These are phyloP conservation scores for Sceloporus undulatus DNA, from an alignment of 2,113 vertebrate species.

Conservation along the genomic window DNA sequence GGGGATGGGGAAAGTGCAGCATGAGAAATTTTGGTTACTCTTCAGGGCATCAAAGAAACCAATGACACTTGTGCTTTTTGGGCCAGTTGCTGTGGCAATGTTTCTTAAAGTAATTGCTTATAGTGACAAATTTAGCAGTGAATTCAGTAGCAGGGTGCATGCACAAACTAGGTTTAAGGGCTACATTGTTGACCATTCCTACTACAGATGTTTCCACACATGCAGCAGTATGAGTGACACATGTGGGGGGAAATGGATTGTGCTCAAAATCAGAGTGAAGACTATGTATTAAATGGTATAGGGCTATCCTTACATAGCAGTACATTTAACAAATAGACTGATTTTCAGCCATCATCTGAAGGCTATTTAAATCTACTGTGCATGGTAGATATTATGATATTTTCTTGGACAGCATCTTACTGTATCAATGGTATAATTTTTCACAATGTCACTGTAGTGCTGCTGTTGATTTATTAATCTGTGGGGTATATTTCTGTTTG, in stretches of 20 bases:
- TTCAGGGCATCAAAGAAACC: no score
- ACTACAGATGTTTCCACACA: background rate
- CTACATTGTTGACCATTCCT: background rate
- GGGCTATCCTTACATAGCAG: background rate
- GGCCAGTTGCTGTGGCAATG: no score
- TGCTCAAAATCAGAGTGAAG: background rate
- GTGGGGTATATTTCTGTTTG: background rate
- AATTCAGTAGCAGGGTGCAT: background rate
- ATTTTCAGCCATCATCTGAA: background rate
- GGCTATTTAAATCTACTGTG: background rate
- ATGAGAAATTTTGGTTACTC: no score
- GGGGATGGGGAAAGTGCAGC: no score
- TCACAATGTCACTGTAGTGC: background rate
- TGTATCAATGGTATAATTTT: background rate
- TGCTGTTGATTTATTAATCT: background rate
- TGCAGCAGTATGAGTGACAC: background rate
- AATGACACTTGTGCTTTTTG: no score
- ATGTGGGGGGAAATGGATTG: background rate
- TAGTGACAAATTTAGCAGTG: background rate
- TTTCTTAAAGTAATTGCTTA: background rate
- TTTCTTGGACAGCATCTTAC: background rate
- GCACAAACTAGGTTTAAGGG: background rate
- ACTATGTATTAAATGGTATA: no score
- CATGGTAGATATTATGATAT: background rate
- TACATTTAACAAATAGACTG: background rate